phyloP scores from a whole-genome alignment of 1,140 invertebrate genomes.

The Stratiolaelaps scimitus region DNA sequence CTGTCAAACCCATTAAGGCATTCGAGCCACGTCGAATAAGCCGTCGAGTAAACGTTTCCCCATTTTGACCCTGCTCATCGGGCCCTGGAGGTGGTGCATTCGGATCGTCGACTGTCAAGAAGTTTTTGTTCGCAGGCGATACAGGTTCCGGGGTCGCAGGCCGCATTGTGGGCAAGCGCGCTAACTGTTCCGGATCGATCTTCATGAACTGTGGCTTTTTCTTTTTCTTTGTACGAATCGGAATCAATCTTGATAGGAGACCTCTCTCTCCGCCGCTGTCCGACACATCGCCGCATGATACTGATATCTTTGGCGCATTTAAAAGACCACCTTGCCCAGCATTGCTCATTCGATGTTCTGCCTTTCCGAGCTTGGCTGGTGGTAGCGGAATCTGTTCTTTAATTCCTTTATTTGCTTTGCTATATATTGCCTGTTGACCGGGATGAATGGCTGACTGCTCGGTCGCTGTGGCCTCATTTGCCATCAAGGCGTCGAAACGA shows the following conservation, averaged over 20 bases:
- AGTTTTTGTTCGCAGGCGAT: background rate
- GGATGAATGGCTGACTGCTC: background rate
- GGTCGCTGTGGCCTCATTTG: too few species aligned
- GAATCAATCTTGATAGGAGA: constrained; percentile 5
- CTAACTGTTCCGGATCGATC: background rate
- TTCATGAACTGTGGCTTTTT: background rate
- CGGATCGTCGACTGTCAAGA: background rate
- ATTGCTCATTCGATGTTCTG: background rate
- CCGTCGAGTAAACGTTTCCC: background rate
- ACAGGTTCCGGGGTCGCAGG: background rate
- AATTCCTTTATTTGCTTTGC: background rate
- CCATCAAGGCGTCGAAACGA: too few species aligned
- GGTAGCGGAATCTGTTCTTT: background rate
- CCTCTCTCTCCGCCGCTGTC: background rate
- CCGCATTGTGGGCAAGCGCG: constrained; percentile 5
- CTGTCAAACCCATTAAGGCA: background rate
- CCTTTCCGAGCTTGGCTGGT: background rate
- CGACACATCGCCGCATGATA: background rate
- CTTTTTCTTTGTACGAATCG: constrained; percentile 5
- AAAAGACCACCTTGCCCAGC: background rate
- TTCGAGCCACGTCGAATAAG: constrained; percentile 14
- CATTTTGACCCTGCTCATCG: background rate
- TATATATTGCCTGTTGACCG: constrained; percentile 2
- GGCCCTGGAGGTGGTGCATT: background rate
- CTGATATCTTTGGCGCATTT: constrained; percentile 1